Evolutionary conservation across 2,797 vertebrate species (phyloP), one percentile per base, ranked within the genome.

Genomic region (Geotrypetes seraphini): DNA sequence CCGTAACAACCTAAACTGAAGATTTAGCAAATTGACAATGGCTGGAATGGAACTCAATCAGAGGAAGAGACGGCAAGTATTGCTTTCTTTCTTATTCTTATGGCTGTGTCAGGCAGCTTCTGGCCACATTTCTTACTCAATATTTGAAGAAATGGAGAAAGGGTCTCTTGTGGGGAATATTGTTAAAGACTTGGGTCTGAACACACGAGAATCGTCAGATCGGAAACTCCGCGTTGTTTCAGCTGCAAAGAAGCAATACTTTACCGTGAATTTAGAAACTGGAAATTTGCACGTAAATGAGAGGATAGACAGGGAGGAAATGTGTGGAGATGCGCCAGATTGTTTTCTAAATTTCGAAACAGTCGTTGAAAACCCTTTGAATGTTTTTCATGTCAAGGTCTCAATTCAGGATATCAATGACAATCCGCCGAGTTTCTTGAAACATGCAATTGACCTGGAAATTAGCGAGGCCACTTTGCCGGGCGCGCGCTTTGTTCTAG

Each of bases 321-420:
- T 73, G 13, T 71, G 74, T 27, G 65, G 29, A 8, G 10, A 20
- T 1, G 12, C 22, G 14, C 22, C 27, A 1, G 24, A 16, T 1
- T 75, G 72, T 18, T 38, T 54, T 16, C 53, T 73, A 23, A 36
- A 22, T 16, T 36, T 75, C 25, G 61, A 78, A 8, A 50, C 36
- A 6, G 43, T 76, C 3, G 29, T 70, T 25, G 66, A 74, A 51
- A 71, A 71, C 5, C 73, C 71, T 11, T 54, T 74, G 10, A 52
- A 60, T 27, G 37, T 78, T 10, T 59, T 58, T 37, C 57, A 48
- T 3, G 29, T 75, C 10, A 35, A 30, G 14, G 24, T 76, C 35
- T 40, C 40, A 22, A 44, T 87, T 13, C 40, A 80, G 12, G 85
- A 87, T 2, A 57, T 86, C 1, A 86, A 88, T 13, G 84, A 88